Conservation (phyloP, 2,113 vertebrate genomes). For the Loxodonta africana region DNA sequence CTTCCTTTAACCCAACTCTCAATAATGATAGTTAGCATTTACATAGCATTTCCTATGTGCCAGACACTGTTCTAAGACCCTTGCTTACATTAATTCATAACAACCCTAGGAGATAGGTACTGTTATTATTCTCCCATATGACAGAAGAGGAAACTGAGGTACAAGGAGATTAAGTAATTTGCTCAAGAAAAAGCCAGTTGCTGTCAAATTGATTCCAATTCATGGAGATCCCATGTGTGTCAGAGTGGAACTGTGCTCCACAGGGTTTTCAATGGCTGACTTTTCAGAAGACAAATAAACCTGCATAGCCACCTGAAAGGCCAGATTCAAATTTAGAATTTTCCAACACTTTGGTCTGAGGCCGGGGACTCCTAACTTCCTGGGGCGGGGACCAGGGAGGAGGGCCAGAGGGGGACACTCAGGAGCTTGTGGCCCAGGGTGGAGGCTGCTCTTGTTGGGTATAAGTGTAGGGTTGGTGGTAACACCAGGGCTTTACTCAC, state of each 20-base stretch:
- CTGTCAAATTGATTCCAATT: not conserved
- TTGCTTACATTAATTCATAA: not conserved
- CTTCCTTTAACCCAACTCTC: not conserved
- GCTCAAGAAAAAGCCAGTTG: not conserved
- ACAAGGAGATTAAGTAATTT: not conserved
- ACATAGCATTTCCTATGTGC: not conserved
- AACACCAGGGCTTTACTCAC: not conserved
- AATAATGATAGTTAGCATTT: not conserved
- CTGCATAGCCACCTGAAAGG: not conserved
- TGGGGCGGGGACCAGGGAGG: too few relatives aligned
- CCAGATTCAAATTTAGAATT: conserved; percentile 34
- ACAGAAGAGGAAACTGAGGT: conserved; percentile 48
- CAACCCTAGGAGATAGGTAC: not conserved
- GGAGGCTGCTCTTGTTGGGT: not conserved
- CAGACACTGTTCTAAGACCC: not conserved
- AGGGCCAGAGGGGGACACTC: not conserved
- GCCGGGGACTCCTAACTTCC: not conserved
- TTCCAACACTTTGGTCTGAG: not conserved
- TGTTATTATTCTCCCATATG: not conserved
- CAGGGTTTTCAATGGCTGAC: not conserved
- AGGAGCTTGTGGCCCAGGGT: not conserved
- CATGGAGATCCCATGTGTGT: not conserved
- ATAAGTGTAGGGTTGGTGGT: not conserved
- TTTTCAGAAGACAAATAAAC: not conserved
- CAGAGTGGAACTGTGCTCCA: not conserved